These are phyloP conservation scores for Cephalotes varians DNA, from an alignment of 2,888 invertebrate genomes.

Conservation along the genomic window DNA sequence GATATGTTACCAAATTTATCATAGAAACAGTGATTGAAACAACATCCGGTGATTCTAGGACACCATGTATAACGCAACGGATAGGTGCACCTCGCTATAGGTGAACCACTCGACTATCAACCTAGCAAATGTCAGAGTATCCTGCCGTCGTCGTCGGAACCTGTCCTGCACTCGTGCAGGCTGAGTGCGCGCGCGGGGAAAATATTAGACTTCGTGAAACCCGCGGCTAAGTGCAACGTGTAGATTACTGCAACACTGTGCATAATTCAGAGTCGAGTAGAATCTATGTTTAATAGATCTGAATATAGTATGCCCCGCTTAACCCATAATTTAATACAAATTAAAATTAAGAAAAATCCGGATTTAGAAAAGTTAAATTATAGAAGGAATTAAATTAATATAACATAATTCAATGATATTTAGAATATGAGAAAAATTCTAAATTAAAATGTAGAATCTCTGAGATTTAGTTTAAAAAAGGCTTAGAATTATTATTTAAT, in stretches of 20 bases:
- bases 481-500: background rate
- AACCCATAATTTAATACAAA: slow-evolving; percentile 9
- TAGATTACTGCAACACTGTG: slow-evolving; percentile 46
- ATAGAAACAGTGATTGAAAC: background rate
- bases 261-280: slow-evolving; percentile 40
- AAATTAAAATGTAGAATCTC: background rate
- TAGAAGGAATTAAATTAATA: background rate
- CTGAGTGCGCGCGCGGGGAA: slow-evolving; percentile 30
- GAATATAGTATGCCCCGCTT: background rate
- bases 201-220: slow-evolving; percentile 48
- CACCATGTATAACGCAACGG: slow-evolving; percentile 59
- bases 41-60: slow-evolving; percentile 21
- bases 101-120: slow-evolving; percentile 83
- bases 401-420: background rate
- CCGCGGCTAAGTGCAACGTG: slow-evolving; percentile 51
- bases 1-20: background rate
- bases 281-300: slow-evolving; percentile 29
- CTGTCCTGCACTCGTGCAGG: slow-evolving; percentile 65
- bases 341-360: background rate
- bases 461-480: background rate
- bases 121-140: slow-evolving; percentile 84
- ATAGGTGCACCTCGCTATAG: slow-evolving; percentile 75
- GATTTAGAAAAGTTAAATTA: background rate
- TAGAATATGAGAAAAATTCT: background rate
- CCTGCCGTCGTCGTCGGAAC: slow-evolving; percentile 71